Evolutionary conservation across 30 jellyfish, hydroid and myxozoan genomes (phyloP), one percentile per base, ranked within the genome.

Genomic region (Turritopsis rubra): DNA sequence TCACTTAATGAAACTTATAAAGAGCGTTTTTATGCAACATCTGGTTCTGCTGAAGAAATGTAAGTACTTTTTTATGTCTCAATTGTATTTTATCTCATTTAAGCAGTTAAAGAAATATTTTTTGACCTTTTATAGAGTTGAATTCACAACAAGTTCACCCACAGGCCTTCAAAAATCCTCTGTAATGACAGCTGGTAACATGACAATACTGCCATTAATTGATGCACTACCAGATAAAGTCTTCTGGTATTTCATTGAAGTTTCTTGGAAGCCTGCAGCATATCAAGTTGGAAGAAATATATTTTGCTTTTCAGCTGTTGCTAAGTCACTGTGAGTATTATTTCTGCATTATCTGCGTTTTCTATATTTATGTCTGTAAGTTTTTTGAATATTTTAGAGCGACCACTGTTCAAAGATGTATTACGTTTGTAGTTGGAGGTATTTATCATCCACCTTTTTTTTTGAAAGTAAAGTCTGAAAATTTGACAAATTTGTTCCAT

Each of bases 271-370:
- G 74, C 82, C 82, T 21, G 24, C 82, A 5, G 21, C 52, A 4
- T 1, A 28, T 21, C 82, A 74, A 30, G 24, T 24, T 5, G 82
- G 82, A 22, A 21, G 65, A 29, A 7, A 24, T 74, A 24, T 74
- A 21, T 74, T 74, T 21, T 74, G 82, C 31, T 74, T 74, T 74
- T 5, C 54, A 74, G 82, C 82, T 74, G 82, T 24, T 8, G 65
- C 65, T 21, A 74, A 29, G 8, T 26, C 65, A 26, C 16, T 20
- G 82, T 74, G 5, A 22, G 82, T 74, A 41, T 41, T 41, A 41
- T 13, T 41, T 41, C 9, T 41, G 5, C 60, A 3, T 21, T 66
- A 17, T 17, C 29, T 66, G 8, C 17, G 76, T 66, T 66, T 8
- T 66, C 8, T 1, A 17, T 3, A 26, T 17, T 1, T 66, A 3